These are phyloP conservation scores for Acromyrmex charruanus DNA, from an alignment of 1,140 invertebrate genomes.

Conservation along the genomic window DNA sequence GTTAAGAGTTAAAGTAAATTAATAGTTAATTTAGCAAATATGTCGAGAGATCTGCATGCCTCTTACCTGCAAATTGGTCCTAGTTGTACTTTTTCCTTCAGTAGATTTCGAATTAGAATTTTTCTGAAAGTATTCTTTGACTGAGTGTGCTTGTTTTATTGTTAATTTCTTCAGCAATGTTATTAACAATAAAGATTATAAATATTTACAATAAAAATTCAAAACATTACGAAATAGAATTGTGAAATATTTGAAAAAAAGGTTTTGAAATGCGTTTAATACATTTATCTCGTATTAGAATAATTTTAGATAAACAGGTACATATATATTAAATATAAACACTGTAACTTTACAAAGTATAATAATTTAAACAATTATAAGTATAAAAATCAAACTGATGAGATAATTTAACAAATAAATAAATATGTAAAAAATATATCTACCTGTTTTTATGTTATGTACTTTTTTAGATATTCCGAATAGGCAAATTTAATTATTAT, in stretches of 20 bases:
- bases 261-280: neutral
- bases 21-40: slow-evolving; percentile 10
- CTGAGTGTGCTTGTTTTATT: neutral
- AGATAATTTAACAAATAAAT: neutral
- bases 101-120: slow-evolving; percentile 74
- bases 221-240: neutral
- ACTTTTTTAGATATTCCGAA: no score
- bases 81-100: slow-evolving; percentile 69
- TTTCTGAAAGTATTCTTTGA: slow-evolving; percentile 78
- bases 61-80: slow-evolving; percentile 77
- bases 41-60: neutral
- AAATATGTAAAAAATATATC: neutral
- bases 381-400: no score
- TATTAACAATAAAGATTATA: neutral
- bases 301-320: slow-evolving; percentile 5
- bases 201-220: neutral
- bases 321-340: neutral
- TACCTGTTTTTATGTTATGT: neutral
- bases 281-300: neutral
- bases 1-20: slow-evolving; percentile 31
- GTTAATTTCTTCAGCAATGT: neutral
- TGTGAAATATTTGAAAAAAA: neutral
- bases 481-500: neutral
- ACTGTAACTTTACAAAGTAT: neutral
- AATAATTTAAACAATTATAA: neutral